Evolutionary conservation across 1,140 invertebrate species (phyloP).

Genomic region (Brachionus koreanus): DNA sequence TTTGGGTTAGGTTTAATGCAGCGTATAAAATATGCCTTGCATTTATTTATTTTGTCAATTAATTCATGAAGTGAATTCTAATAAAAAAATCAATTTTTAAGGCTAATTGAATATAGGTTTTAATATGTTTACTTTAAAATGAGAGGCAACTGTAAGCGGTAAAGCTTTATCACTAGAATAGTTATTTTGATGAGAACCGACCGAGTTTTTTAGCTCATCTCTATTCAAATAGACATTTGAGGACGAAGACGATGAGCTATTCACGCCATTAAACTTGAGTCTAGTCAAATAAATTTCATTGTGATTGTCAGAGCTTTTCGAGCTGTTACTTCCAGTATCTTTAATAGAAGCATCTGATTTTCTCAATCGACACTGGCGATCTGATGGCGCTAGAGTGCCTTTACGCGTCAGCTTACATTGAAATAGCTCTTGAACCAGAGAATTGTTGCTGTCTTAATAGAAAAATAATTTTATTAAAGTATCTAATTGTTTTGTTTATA

Average conservation of each 20-base stretch:
- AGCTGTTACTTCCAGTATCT: background rate
- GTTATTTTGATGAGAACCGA: background rate
- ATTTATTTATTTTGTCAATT: conserved; percentile 69
- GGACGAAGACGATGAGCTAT: conserved; percentile 2
- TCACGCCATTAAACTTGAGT: background rate
- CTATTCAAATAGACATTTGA: conserved; percentile 22
- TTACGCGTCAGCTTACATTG: conserved; percentile 26
- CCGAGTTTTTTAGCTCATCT: background rate
- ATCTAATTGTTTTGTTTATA: background rate
- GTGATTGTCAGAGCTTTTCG: background rate
- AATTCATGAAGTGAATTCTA: conserved; percentile 51
- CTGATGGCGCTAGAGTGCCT: conserved; percentile 28
- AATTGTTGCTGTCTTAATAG: conserved; percentile 43
- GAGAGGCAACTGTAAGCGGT: conserved; percentile 37
- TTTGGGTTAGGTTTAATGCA: conserved; percentile 75
- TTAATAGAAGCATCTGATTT: conserved; percentile 9
- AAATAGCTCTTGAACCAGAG: conserved; percentile 39
- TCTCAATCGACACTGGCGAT: background rate
- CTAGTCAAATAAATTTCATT: conserved; percentile 14
- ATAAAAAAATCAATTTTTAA: background rate
- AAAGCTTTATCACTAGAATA: conserved; percentile 32
- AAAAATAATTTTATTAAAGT: background rate
- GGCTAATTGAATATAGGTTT: background rate
- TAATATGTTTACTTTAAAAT: conserved; percentile 13
- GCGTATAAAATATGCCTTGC: conserved; percentile 69